These are phyloP conservation scores for Phylloscopus trochiloides DNA, from an alignment of 2,113 vertebrate genomes.

Conservation along the genomic window DNA sequence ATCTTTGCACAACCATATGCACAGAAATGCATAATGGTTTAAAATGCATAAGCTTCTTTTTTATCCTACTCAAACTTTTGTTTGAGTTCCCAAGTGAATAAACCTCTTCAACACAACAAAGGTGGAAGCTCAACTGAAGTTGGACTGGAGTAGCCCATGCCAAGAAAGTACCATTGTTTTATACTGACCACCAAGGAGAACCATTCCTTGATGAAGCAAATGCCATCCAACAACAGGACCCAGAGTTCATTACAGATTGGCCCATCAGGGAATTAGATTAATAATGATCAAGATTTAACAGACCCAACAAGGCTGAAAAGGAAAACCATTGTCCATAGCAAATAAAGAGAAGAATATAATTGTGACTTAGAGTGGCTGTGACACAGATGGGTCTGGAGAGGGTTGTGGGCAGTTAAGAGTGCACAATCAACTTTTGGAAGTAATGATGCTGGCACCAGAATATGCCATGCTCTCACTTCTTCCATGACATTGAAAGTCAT, in stretches of 20 bases:
- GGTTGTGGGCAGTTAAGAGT: not conserved
- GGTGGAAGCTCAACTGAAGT: not conserved
- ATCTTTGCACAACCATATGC: not conserved
- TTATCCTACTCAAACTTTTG: not conserved
- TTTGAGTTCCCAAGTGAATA: not conserved
- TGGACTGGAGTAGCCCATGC: not conserved
- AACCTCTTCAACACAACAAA: not conserved
- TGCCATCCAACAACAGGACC: not conserved
- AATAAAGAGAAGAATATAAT: not conserved
- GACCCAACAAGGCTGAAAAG: not conserved
- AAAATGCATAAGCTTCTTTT: not conserved
- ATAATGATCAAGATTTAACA: not conserved
- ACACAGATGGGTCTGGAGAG: not conserved
- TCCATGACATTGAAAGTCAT: not conserved
- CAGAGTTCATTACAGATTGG: not conserved
- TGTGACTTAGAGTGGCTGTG: not conserved
- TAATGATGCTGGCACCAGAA: not conserved
- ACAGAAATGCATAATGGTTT: not conserved
- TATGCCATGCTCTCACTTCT: not conserved
- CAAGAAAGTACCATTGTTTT: not conserved
- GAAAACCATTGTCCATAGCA: not conserved
- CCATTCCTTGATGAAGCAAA: not conserved
- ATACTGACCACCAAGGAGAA: not conserved
- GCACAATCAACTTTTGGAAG: not conserved
- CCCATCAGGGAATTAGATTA: not conserved